Conservation (phyloP, 2,113 vertebrate genomes). For the Coptodon rendalli region DNA sequence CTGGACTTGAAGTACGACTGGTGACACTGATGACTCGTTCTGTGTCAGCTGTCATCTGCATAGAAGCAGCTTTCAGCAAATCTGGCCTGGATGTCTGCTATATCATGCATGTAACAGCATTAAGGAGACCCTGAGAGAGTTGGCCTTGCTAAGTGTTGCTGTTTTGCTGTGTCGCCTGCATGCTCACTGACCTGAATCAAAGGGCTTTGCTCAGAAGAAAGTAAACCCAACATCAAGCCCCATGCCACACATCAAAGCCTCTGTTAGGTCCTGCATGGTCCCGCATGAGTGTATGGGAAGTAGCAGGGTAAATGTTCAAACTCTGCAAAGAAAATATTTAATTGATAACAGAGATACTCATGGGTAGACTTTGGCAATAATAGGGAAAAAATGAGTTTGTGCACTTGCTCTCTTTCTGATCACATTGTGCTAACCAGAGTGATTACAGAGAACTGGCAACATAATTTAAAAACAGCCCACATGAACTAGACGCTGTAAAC, state of each 20-base stretch:
- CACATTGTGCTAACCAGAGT: neutral
- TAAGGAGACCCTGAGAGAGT: constrained; percentile 36
- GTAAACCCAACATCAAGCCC: neutral
- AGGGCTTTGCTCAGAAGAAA: constrained; percentile 21
- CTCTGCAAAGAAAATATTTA: neutral
- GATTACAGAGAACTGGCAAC: neutral
- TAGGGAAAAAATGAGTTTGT: neutral
- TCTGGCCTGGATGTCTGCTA: constrained; percentile 28
- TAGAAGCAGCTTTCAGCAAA: neutral
- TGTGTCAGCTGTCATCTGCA: neutral
- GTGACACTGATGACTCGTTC: neutral
- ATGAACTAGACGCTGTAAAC: neutral
- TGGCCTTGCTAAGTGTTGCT: constrained; percentile 48
- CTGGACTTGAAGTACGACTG: neutral
- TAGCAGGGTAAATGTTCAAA: neutral
- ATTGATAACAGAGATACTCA: neutral
- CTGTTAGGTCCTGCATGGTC: neutral
- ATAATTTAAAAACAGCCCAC: neutral
- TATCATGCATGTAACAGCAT: constrained; percentile 59
- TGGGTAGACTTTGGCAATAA: neutral
- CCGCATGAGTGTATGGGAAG: fast-evolving
- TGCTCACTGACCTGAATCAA: constrained; percentile 58
- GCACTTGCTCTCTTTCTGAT: neutral
- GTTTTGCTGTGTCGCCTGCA: constrained; percentile 36
- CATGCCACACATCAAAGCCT: neutral